phyloP scores from a whole-genome alignment of 2,113 vertebrate genomes.

The Toxotes chatareus region DNA sequence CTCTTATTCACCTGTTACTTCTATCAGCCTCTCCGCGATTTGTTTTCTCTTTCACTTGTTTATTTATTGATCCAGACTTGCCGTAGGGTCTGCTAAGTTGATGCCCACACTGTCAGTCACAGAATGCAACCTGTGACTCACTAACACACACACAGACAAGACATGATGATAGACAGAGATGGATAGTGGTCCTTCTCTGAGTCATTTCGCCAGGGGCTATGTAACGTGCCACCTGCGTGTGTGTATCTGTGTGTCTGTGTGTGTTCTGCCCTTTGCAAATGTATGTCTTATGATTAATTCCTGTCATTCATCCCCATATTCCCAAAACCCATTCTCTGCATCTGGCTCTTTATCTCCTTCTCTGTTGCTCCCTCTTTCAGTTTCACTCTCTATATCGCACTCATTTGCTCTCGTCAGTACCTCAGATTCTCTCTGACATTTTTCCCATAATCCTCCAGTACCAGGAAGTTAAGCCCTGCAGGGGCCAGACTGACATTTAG shows the following conservation, averaged over 20 bases:
- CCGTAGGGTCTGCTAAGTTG: constrained; percentile 33
- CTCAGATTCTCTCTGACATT: constrained; percentile 79
- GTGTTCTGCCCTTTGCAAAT: constrained; percentile 56
- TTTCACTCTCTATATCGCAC: constrained; percentile 46
- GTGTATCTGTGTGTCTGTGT: constrained; percentile 25
- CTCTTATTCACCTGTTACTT: constrained; percentile 4
- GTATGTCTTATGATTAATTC: constrained; percentile 66
- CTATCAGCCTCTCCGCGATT: background rate
- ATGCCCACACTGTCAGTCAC: constrained; percentile 44
- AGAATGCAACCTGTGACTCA: constrained; percentile 17
- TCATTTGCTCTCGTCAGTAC: constrained; percentile 71
- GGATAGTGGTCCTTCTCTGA: constrained; percentile 26
- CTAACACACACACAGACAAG: background rate
- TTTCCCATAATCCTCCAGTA: constrained; percentile 82
- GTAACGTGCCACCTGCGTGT: constrained; percentile 35
- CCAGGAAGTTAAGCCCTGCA: constrained; percentile 80
- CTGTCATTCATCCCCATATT: constrained; percentile 66
- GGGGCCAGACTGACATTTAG: constrained; percentile 80
- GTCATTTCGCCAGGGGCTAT: constrained; percentile 47
- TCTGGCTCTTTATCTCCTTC: constrained; percentile 42
- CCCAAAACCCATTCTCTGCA: constrained; percentile 47
- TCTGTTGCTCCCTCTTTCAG: constrained; percentile 2
- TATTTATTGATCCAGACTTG: constrained; percentile 48
- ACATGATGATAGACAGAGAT: background rate
- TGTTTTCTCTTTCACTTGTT: constrained; percentile 37